Evolutionary conservation across 2,113 vertebrate species (phyloP).

Genomic region (Plestiodon gilberti): DNA sequence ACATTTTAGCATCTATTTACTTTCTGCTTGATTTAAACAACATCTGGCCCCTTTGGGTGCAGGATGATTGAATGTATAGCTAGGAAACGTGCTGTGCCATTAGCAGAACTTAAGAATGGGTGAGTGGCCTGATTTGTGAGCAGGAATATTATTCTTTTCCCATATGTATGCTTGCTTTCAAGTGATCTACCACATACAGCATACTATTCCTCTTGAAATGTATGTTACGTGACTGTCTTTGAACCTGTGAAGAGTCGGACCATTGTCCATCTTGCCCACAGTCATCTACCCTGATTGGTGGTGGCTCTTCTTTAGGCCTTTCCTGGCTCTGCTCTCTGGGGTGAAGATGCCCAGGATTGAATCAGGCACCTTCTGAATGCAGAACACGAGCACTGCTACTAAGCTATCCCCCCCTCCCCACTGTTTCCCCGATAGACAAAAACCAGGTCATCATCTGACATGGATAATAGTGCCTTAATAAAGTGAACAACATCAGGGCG

Average conservation of each 20-base stretch:
- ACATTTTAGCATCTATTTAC: not conserved
- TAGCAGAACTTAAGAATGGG: conserved; percentile 63
- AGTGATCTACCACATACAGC: not conserved
- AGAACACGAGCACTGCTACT: too few relatives aligned
- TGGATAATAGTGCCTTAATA: too few relatives aligned
- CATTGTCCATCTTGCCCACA: not conserved
- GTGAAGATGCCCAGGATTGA: too few relatives aligned
- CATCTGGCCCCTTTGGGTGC: not conserved
- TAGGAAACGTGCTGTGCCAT: conserved; percentile 50
- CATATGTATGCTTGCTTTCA: not conserved
- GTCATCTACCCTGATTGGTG: not conserved
- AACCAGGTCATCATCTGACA: too few relatives aligned
- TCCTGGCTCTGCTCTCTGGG: not conserved
- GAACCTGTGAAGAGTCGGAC: too few relatives aligned
- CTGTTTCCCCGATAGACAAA: too few relatives aligned
- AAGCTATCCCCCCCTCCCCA: too few relatives aligned
- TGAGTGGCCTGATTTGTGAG: conserved; percentile 48
- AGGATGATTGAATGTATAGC: not conserved
- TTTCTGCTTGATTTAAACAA: conserved; percentile 46
- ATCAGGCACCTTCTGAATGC: too few relatives aligned
- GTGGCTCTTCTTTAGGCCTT: not conserved
- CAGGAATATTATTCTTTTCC: conserved; percentile 46
- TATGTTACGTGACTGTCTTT: too few relatives aligned
- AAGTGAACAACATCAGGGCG: too few relatives aligned
- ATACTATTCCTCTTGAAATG: not conserved